Evolutionary conservation across 2,797 vertebrate genomes (phyloP).

Genomic region (Melanotaenia pygmaea): DNA sequence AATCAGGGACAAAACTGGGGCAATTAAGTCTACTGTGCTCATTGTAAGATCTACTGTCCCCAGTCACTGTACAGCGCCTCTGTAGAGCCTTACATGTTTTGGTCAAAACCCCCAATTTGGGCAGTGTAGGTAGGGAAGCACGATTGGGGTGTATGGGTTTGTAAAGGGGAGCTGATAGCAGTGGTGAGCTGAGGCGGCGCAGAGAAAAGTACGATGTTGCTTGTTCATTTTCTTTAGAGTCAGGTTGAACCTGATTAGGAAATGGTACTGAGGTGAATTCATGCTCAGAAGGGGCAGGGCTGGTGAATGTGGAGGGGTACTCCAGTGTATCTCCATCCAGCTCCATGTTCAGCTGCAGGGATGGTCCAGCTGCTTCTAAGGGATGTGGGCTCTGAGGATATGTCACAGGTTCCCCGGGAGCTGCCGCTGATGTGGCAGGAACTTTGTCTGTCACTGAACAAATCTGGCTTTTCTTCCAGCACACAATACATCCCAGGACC

Average conservation of each 20-base stretch:
- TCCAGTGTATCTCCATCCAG: slow-evolving; percentile 70
- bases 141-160: slow-evolving; percentile 64
- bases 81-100: slow-evolving; percentile 73
- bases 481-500: slow-evolving; percentile 82
- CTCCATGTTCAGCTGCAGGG: slow-evolving; percentile 70
- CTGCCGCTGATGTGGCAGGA: slow-evolving; percentile 16
- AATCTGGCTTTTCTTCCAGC: slow-evolving; percentile 71
- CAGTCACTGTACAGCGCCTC: slow-evolving; percentile 76
- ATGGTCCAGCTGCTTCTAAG: slow-evolving; percentile 15
- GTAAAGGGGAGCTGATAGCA: slow-evolving; percentile 53
- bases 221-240: slow-evolving; percentile 55
- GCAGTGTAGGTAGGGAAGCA: slow-evolving; percentile 73
- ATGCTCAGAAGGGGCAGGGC: slow-evolving; percentile 62
- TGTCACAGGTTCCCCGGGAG: slow-evolving; percentile 40
- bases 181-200: slow-evolving; percentile 69
- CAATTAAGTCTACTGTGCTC: slow-evolving; percentile 71
- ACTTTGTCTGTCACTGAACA: slow-evolving; percentile 55
- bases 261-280: slow-evolving; percentile 39
- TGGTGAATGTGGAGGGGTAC: slow-evolving; percentile 68
- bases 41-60: slow-evolving; percentile 49
- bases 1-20: slow-evolving; percentile 26
- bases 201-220: slow-evolving; percentile 69
- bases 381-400: slow-evolving; percentile 37
- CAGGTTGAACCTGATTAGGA: slow-evolving; percentile 17
- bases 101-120: slow-evolving; percentile 71